phyloP scores from a whole-genome alignment of 2,888 invertebrate species.

The Cantharis nigra region DNA sequence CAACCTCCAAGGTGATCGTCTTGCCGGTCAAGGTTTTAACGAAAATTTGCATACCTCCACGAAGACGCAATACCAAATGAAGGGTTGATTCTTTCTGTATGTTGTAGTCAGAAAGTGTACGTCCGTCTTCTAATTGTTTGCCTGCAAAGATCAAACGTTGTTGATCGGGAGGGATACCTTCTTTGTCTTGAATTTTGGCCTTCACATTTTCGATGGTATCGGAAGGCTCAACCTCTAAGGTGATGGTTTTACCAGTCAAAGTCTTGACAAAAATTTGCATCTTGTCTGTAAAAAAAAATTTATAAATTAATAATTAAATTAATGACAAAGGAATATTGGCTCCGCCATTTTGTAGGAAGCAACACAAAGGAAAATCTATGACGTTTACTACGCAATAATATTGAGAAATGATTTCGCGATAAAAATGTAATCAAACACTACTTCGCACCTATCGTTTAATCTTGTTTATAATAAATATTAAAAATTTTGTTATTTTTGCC shows the following conservation, averaged over 20 bases:
- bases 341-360: neutral
- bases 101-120: slow-evolving; percentile 84
- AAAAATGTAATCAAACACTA: neutral
- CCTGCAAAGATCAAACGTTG: slow-evolving; percentile 93
- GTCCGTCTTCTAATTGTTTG: slow-evolving; percentile 94
- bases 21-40: neutral
- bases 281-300: slow-evolving; percentile 12
- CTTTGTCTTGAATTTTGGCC: slow-evolving; percentile 90
- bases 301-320: neutral
- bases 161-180: slow-evolving; percentile 89
- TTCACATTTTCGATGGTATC: slow-evolving; percentile 96
- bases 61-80: slow-evolving; percentile 83
- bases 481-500: neutral
- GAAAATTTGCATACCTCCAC: slow-evolving; percentile 69
- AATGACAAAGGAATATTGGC: neutral
- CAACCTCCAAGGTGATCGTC: neutral
- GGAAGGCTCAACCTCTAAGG: slow-evolving; percentile 89
- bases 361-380: neutral
- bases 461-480: neutral
- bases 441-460: neutral
- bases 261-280: slow-evolving; percentile 99
- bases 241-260: slow-evolving; percentile 93
- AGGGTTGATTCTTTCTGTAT: slow-evolving; percentile 94
- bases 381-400: neutral
- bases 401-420: neutral